phyloP scores from a whole-genome alignment of 2,888 invertebrate genomes.

The Philonicus albiceps region DNA sequence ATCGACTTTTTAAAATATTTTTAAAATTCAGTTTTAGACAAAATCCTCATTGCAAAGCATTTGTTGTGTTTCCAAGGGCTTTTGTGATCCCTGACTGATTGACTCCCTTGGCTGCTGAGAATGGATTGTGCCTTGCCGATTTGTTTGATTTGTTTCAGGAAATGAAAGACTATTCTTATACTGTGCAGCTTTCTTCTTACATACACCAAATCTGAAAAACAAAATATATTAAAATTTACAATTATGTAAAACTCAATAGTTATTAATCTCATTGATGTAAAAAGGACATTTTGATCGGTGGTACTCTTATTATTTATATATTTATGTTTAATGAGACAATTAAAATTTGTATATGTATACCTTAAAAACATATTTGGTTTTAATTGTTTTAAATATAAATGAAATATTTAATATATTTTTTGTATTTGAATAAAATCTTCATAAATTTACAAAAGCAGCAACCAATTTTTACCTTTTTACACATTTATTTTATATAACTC shows the following conservation, averaged over 20 bases:
- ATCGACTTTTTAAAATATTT: not conserved
- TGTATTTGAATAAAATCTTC: too few species aligned
- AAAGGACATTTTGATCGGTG: not conserved
- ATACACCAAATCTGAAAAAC: conserved; percentile 66
- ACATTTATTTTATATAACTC: not conserved
- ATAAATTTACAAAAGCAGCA: too few species aligned
- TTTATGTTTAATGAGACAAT: too few species aligned
- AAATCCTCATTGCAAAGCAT: conserved; percentile 59
- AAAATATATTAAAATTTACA: not conserved
- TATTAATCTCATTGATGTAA: not conserved
- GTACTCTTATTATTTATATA: not conserved
- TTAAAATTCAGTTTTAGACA: conserved; percentile 52
- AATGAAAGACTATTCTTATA: conserved; percentile 63
- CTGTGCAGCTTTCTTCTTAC: conserved; percentile 64
- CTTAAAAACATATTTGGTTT: too few species aligned
- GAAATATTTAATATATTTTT: too few species aligned
- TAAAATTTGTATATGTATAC: too few species aligned
- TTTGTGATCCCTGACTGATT: conserved; percentile 44
- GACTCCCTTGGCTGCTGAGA: not conserved
- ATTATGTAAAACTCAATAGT: not conserved
- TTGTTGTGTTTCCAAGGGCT: conserved; percentile 53
- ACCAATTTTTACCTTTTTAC: not conserved
- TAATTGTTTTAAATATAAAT: too few species aligned
- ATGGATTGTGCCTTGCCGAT: conserved; percentile 16
- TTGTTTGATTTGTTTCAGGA: conserved; percentile 54